Evolutionary conservation across 2,113 vertebrate genomes (phyloP).

Genomic region (Mustela lutreola): DNA sequence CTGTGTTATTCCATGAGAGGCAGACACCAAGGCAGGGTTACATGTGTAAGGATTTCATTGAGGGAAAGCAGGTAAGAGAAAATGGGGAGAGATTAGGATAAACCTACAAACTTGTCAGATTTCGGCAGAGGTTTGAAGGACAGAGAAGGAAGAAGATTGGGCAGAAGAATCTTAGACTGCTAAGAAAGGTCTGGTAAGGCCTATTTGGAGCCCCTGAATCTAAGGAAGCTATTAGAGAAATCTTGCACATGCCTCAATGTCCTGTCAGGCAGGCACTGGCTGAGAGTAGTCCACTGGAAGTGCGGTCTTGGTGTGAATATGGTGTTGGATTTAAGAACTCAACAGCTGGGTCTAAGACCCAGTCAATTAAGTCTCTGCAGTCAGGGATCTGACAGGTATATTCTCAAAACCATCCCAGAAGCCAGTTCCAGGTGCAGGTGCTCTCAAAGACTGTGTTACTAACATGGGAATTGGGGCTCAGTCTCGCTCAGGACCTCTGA

Average conservation of each 20-base stretch:
- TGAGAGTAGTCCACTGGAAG: not conserved
- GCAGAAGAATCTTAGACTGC: not conserved
- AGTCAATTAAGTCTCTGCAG: not conserved
- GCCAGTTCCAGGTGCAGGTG: not conserved
- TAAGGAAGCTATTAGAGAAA: not conserved
- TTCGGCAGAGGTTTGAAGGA: not conserved
- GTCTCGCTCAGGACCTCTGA: not conserved
- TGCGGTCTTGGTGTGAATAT: not conserved
- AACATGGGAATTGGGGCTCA: no score
- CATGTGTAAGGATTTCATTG: not conserved
- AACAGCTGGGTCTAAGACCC: not conserved
- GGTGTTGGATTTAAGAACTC: not conserved
- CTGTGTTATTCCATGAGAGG: not conserved
- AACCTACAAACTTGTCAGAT: not conserved
- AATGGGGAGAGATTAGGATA: not conserved
- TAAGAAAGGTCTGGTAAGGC: not conserved
- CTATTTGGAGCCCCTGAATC: no score
- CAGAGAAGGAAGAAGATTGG: not conserved
- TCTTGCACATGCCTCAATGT: rapidly evolving
- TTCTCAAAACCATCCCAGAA: not conserved
- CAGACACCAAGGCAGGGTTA: not conserved
- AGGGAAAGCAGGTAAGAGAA: not conserved
- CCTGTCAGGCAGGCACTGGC: no score
- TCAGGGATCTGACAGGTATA: not conserved
- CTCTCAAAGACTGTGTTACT: no score